phyloP scores from a whole-genome alignment of 2,888 invertebrate genomes.

The Cataglyphis livida region DNA sequence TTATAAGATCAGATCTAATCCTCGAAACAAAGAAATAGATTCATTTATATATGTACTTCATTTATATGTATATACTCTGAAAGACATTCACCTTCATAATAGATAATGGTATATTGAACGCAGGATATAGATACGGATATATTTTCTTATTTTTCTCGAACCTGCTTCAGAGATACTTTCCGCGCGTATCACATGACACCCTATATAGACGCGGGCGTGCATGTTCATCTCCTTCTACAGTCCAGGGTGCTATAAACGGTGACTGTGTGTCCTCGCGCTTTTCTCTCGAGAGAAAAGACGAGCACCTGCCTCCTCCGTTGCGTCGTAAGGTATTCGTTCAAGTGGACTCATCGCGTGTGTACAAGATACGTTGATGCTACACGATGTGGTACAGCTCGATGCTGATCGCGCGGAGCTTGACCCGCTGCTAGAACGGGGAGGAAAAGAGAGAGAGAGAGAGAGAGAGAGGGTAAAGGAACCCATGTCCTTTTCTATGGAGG shows the following conservation, averaged over 20 bases:
- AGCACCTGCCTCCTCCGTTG: conserved; percentile 7
- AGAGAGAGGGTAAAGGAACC: conserved; percentile 33
- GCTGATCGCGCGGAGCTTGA: conserved; percentile 78
- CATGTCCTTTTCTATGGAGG: conserved; percentile 25
- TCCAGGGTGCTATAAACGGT: conserved; percentile 10
- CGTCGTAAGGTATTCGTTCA: conserved; percentile 55
- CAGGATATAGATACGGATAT: conserved; percentile 20
- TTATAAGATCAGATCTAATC: background rate
- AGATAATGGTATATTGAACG: conserved; percentile 1
- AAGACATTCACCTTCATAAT: background rate
- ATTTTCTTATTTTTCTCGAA: conserved; percentile 3
- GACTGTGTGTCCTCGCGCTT: conserved; percentile 26
- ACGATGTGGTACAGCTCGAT: conserved; percentile 74
- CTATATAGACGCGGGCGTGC: background rate
- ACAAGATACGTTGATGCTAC: conserved; percentile 59
- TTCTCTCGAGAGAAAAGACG: conserved; percentile 44
- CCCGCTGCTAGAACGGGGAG: conserved; percentile 60
- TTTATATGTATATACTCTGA: too few relatives aligned
- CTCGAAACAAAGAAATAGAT: background rate
- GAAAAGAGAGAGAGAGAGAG: conserved; percentile 1
- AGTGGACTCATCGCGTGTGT: conserved; percentile 67
- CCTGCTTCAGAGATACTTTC: conserved; percentile 10
- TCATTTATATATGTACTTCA: background rate
- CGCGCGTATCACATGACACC: background rate
- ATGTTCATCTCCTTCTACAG: conserved; percentile 7